Percentiles rank a stretch among this genome's conserved stretches.
Evolutionary conservation across 2,797 vertebrate genomes (phyloP).

Genomic region (Anas georgica): DNA sequence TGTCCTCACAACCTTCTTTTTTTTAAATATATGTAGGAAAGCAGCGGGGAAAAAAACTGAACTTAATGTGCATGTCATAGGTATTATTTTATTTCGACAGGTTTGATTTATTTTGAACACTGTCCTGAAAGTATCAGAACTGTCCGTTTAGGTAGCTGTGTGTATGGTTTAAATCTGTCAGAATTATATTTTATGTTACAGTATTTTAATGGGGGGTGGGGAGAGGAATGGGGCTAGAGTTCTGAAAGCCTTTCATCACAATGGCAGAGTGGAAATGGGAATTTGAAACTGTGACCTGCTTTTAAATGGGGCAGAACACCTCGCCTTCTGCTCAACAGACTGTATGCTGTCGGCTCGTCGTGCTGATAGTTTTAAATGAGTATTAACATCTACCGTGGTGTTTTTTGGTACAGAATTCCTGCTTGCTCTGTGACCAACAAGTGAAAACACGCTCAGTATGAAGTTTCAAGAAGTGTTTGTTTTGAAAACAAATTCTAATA

Average conservation of each 20-base stretch:
- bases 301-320: neutral
- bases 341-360: neutral
- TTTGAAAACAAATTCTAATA: neutral
- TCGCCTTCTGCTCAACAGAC: neutral
- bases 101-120: neutral
- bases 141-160: neutral
- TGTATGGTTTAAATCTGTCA: neutral
- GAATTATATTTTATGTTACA: neutral
- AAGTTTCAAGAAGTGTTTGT: neutral
- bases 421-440: neutral
- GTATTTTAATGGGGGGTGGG: neutral
- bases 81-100: neutral
- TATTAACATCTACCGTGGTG: neutral
- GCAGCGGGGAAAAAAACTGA: neutral
- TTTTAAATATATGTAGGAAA: neutral
- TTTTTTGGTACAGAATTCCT: neutral
- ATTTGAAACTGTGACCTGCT: neutral
- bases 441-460: accelerated
- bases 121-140: neutral
- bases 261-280: neutral
- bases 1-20: neutral
- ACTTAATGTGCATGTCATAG: neutral
- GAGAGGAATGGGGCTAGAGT: accelerated
- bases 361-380: neutral
- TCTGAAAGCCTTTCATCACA: neutral